Evolutionary conservation across 2,797 vertebrate species (phyloP).

Genomic region (Okamejei kenojei): DNA sequence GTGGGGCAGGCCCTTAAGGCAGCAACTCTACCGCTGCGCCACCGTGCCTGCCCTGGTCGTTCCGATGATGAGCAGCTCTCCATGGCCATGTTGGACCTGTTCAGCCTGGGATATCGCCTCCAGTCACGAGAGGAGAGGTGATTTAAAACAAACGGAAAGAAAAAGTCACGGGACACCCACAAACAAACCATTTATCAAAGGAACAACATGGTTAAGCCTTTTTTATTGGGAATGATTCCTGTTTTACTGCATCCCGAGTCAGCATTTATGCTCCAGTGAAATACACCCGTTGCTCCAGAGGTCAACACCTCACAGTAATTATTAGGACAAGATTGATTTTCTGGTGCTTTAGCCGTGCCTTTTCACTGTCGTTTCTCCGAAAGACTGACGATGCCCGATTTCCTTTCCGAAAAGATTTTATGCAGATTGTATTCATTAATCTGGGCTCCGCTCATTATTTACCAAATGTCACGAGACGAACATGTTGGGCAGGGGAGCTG

Average conservation of each 20-base stretch:
- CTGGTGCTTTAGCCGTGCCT: background rate
- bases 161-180: background rate
- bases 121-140: background rate
- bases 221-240: background rate
- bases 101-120: background rate
- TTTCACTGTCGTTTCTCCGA: background rate
- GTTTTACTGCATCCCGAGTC: background rate
- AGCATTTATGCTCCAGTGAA: background rate
- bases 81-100: background rate
- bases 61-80: no score
- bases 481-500: background rate
- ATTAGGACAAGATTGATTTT: background rate
- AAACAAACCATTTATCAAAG: constrained; percentile 21
- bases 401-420: background rate
- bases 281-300: background rate
- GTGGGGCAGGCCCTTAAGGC: no score
- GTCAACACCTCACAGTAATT: background rate
- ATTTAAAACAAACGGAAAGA: no score
- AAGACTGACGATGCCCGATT: background rate
- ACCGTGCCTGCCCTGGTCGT: no score
- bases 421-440: constrained; percentile 8
- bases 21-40: no score
- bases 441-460: background rate
- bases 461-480: background rate
- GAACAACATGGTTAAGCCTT: background rate